Base-by-base conservation (phyloP, 2,797 vertebrate genomes). In the Columba guinea region DNA sequence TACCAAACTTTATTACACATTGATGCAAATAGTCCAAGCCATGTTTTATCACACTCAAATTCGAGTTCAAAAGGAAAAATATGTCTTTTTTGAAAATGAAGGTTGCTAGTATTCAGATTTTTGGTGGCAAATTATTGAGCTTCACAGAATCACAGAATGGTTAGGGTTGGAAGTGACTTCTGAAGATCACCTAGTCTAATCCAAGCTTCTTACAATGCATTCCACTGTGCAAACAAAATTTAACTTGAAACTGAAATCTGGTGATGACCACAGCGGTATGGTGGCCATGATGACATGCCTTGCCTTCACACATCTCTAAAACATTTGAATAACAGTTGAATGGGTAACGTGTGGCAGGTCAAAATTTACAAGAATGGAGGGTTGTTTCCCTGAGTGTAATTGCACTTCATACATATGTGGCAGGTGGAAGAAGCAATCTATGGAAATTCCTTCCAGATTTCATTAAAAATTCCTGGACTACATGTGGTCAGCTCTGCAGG, bases 191-290 rank as follows among this genome's bases (percentile, higher is more conserved):
- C 19, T 46, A 46, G 44, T 46, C 44, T 19, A 46, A 20, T 46
- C 44, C 44, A 46, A 20, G 8, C 19, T 46, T 6, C 15, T 84
- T 89, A 35, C 84, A 90, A 78, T 92, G 52, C 4, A 48, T 88
- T 88, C 7, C 11, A 12, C 63, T 17, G 5, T 28, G 10, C 39
- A 58, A 17, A 2, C 27, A 78, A 27, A 70, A 58, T 59, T 65
- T 68, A 37, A 37, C 22, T 64, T 65, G 69, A 10, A 84, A 30
- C 17, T 44, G 21, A 89, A 89, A 84, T 2, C 22, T 73, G 51
- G 24, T 49, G n/a, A 44, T 0, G 2, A 56, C 14, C 17, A 2
- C 1, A 1, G 27, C n/a, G 34, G 4, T n/a, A 10, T 13, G 22
- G 7, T 65, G 8, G 51, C 34, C 37, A 27, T n/a, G 59, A 32